Evolutionary conservation across 2,888 invertebrate genomes (phyloP).

Genomic region (Alloplasta piceator): DNA sequence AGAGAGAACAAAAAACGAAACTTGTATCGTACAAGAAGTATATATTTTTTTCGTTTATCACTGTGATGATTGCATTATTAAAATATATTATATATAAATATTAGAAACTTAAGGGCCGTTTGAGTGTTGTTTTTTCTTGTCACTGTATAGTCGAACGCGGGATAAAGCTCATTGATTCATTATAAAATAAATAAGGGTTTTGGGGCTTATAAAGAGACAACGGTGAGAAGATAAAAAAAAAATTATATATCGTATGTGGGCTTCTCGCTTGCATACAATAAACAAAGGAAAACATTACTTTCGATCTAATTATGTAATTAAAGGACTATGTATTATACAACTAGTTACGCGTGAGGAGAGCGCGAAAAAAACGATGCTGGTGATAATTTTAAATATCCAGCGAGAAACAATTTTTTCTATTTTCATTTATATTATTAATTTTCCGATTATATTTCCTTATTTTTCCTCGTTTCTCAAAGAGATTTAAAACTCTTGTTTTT

Average conservation of each 20-base stretch:
- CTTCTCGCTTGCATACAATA: slow-evolving; percentile 75
- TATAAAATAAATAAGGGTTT: slow-evolving; percentile 70
- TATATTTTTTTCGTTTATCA: slow-evolving; percentile 79
- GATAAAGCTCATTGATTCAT: slow-evolving; percentile 65
- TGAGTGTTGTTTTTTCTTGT: slow-evolving; percentile 80
- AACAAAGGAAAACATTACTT: slow-evolving; percentile 69
- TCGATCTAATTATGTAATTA: slow-evolving; percentile 75
- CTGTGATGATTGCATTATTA: slow-evolving; percentile 81
- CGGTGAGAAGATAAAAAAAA: slow-evolving; percentile 57
- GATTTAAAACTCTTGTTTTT: slow-evolving; percentile 41
- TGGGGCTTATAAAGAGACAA: slow-evolving; percentile 69
- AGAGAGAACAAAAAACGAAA: slow-evolving; percentile 61
- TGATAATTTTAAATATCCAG: slow-evolving; percentile 31
- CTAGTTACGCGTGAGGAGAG: slow-evolving; percentile 69
- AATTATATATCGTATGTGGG: slow-evolving; percentile 66
- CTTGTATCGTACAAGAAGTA: slow-evolving; percentile 77
- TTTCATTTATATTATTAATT: slow-evolving; percentile 23
- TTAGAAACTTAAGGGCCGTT: slow-evolving; percentile 77
- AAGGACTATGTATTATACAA: slow-evolving; percentile 76
- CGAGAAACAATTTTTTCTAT: not conserved
- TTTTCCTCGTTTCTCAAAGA: slow-evolving; percentile 13
- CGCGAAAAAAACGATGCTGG: slow-evolving; percentile 65
- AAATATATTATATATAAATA: slow-evolving; percentile 73
- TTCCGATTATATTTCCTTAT: slow-evolving; percentile 21
- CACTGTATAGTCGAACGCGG: slow-evolving; percentile 72